Conservation (phyloP, 2,888 invertebrate genomes). For the Protophormia terraenovae region DNA sequence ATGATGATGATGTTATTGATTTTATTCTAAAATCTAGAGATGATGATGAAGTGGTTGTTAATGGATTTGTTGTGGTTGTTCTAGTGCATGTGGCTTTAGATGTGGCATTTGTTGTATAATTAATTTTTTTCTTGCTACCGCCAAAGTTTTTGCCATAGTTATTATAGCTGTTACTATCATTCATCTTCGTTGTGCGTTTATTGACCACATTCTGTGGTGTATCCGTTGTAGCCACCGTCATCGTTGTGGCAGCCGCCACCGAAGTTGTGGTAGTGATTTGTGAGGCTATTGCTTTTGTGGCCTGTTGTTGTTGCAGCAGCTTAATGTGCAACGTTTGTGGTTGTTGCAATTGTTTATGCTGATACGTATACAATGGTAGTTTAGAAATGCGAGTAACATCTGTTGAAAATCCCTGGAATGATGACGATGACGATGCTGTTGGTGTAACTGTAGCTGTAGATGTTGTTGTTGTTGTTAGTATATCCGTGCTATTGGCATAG, state of each 20-base stretch:
- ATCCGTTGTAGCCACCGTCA: conserved; percentile 30
- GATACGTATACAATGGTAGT: conserved; percentile 71
- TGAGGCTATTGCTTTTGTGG: conserved; percentile 69
- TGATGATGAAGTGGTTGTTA: conserved; percentile 58
- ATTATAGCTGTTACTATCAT: conserved; percentile 50
- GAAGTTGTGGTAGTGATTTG: conserved; percentile 63
- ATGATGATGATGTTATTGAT: conserved; percentile 57
- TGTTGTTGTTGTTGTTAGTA: conserved; percentile 40
- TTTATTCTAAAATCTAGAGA: conserved; percentile 67
- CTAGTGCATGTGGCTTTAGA: conserved; percentile 53
- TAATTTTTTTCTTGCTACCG: conserved; percentile 29
- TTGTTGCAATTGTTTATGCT: conserved; percentile 71
- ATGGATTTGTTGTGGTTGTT: conserved; percentile 66
- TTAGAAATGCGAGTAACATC: conserved; percentile 71
- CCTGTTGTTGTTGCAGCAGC: conserved; percentile 71
- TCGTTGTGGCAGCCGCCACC: conserved; percentile 43
- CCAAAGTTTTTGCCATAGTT: conserved; percentile 47
- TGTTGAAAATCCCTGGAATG: conserved; percentile 68
- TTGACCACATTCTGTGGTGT: conserved; percentile 53
- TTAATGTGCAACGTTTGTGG: conserved; percentile 72
- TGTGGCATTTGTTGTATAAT: conserved; percentile 36
- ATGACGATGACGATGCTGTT: conserved; percentile 10
- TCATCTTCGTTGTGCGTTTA: conserved; percentile 54
- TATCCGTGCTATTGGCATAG: conserved; percentile 39
- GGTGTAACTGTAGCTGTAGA: conserved; percentile 33